A percentile compares a stretch with the other conserved stretches of the same genome.
Conservation (phyloP, 2,888 invertebrate genomes). For the Poecilobothrus nobilitatus region DNA sequence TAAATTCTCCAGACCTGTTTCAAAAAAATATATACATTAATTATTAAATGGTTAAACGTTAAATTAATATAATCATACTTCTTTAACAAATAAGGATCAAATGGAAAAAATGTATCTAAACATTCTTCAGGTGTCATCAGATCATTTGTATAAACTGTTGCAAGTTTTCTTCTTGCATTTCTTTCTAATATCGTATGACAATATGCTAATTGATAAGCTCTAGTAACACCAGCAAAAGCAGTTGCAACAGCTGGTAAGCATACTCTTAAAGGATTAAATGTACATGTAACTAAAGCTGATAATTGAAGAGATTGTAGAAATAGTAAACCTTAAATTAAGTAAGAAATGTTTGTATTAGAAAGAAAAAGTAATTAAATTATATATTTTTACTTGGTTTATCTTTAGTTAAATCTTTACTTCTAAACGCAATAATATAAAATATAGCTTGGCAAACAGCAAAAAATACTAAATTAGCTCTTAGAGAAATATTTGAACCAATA, state of each 20-base stretch:
- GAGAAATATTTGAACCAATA: conserved; percentile 43
- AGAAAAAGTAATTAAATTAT: not conserved
- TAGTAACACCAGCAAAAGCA: conserved; percentile 72
- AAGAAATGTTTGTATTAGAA: conserved; percentile 16
- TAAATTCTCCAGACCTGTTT: conserved; percentile 42
- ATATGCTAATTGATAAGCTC: conserved; percentile 81
- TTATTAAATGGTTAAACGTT: too few relatives aligned
- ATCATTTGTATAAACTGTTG: conserved; percentile 50
- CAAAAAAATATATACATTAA: conserved; percentile 9
- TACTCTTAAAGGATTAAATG: conserved; percentile 78
- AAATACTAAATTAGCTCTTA: conserved; percentile 75
- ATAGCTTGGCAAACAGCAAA: conserved; percentile 86
- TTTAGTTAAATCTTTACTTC: conserved; percentile 72
- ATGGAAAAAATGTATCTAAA: conserved; percentile 74
- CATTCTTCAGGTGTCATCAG: conserved; percentile 44
- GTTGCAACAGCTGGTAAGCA: conserved; percentile 70
- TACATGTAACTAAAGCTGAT: conserved; percentile 74
- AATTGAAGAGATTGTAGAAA: conserved; percentile 77
- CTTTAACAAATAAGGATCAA: conserved; percentile 75
- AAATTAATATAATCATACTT: conserved; percentile 25
- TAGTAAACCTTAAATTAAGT: conserved; percentile 56
- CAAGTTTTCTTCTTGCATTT: conserved; percentile 58
- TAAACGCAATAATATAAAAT: conserved; percentile 86
- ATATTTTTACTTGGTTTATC: conserved; percentile 59
- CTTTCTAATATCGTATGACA: conserved; percentile 84